Conservation (phyloP, 1,140 invertebrate genomes). For the Aporrectodea caliginosa region DNA sequence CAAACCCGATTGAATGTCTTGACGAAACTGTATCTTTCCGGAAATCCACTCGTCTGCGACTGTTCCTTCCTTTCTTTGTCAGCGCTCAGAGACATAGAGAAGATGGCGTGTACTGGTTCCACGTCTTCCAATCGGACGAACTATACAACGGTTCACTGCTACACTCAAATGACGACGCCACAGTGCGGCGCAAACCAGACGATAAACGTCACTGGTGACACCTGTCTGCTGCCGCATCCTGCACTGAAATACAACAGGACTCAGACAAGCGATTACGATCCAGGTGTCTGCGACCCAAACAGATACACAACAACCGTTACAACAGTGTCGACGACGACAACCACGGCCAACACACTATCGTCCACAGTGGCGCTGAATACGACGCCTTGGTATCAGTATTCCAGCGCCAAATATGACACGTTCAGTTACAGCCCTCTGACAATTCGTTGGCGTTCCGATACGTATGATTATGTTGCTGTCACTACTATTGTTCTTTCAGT, state of each 20-base stretch:
- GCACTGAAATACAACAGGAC: too few relatives aligned
- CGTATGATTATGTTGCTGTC: neutral
- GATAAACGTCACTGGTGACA: neutral
- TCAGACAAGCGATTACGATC: neutral
- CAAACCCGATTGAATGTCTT: neutral
- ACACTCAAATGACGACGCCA: neutral
- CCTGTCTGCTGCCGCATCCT: neutral
- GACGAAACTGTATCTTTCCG: neutral
- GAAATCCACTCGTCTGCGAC: neutral
- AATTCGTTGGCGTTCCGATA: neutral
- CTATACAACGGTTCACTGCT: neutral
- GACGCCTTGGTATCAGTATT: too few relatives aligned
- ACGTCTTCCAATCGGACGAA: neutral
- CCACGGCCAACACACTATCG: neutral
- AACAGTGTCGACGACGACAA: neutral
- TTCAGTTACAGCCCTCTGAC: neutral
- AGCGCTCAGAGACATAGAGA: neutral
- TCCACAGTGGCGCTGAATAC: too few relatives aligned
- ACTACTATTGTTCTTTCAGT: neutral
- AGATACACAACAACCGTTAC: neutral
- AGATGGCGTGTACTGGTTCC: neutral
- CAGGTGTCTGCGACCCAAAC: neutral
- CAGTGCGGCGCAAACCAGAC: neutral
- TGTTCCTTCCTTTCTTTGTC: neutral
- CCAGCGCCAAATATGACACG: too few relatives aligned